Evolutionary conservation across 1,140 invertebrate genomes (phyloP).

Genomic region (Drosophila miranda): DNA sequence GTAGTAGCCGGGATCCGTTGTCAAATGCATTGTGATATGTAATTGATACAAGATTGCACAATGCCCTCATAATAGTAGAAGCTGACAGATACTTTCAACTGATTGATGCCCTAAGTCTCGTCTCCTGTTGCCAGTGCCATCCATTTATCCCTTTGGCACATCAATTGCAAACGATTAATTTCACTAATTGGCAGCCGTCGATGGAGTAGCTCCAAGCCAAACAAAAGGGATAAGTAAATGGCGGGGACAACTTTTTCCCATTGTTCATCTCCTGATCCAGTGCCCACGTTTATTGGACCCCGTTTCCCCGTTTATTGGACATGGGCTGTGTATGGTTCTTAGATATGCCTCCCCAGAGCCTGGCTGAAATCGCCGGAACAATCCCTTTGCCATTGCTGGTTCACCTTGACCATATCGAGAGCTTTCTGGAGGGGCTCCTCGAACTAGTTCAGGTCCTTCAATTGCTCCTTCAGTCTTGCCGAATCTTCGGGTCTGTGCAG

Average conservation of each 20-base stretch:
- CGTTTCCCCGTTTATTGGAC: background rate
- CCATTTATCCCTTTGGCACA: conserved; percentile 35
- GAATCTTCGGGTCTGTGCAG: conserved; percentile 3
- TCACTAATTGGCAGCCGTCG: conserved; percentile 52
- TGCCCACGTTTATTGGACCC: background rate
- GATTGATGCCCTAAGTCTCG: conserved; percentile 33
- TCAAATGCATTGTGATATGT: conserved; percentile 8
- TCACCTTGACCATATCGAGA: conserved; percentile 4
- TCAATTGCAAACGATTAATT: conserved; percentile 61
- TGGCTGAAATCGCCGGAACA: conserved; percentile 31
- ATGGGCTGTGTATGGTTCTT: background rate
- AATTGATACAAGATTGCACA: conserved; percentile 21
- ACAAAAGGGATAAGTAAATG: conserved; percentile 35
- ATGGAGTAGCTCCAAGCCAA: background rate
- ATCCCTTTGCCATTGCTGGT: conserved; percentile 39
- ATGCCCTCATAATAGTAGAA: conserved; percentile 31
- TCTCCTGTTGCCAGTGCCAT: conserved; percentile 12
- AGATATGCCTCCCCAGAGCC: conserved; percentile 38
- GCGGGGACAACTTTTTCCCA: conserved; percentile 30
- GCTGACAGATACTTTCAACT: conserved; percentile 33
- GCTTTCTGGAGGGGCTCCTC: conserved; percentile 16
- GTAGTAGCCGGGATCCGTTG: background rate
- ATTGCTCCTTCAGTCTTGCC: conserved; percentile 5
- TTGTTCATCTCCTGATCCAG: conserved; percentile 28
- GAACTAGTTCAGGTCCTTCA: conserved; percentile 35